These are phyloP conservation scores for Brachirus orientalis DNA, from an alignment of 2,113 vertebrate genomes.

Conservation along the genomic window DNA sequence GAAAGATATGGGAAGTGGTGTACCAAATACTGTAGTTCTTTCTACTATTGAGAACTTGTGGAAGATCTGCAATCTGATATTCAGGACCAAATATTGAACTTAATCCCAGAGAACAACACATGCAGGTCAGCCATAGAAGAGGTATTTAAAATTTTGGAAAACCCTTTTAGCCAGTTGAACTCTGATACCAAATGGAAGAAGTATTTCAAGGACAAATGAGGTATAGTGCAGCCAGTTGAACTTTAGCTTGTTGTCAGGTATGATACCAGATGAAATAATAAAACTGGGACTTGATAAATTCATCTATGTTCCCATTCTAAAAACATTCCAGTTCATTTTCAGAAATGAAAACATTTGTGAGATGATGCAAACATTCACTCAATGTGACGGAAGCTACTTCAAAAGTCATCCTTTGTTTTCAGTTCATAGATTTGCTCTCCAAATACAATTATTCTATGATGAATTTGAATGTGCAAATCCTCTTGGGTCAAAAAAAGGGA, in stretches of 20 bases:
- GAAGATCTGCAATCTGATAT: slow-evolving; percentile 2
- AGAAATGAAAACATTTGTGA: slow-evolving; percentile 2
- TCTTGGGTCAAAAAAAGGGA: slow-evolving; percentile 9
- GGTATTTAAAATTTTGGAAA: background rate
- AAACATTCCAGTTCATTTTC: no score
- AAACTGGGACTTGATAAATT: background rate
- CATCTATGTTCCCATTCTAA: background rate
- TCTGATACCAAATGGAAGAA: slow-evolving; percentile 6
- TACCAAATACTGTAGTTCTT: slow-evolving; percentile 9
- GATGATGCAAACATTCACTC: slow-evolving; percentile 1
- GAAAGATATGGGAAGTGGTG: background rate
- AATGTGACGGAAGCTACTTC: slow-evolving; percentile 20
- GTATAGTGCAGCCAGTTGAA: slow-evolving; percentile 9
- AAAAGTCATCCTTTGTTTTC: slow-evolving; percentile 14
- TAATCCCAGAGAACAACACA: background rate
- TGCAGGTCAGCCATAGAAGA: background rate
- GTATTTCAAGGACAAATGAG: slow-evolving; percentile 9
- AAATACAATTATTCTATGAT: background rate
- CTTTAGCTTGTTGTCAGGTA: background rate
- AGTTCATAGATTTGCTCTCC: background rate
- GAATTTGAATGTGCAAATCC: slow-evolving; percentile 1
- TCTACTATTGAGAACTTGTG: slow-evolving; percentile 6
- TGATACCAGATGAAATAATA: background rate
- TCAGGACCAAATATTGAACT: background rate
- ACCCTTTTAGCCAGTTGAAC: slow-evolving; percentile 5